phyloP scores from a whole-genome alignment of 2,888 invertebrate genomes.

The Calliopum simillimum region DNA sequence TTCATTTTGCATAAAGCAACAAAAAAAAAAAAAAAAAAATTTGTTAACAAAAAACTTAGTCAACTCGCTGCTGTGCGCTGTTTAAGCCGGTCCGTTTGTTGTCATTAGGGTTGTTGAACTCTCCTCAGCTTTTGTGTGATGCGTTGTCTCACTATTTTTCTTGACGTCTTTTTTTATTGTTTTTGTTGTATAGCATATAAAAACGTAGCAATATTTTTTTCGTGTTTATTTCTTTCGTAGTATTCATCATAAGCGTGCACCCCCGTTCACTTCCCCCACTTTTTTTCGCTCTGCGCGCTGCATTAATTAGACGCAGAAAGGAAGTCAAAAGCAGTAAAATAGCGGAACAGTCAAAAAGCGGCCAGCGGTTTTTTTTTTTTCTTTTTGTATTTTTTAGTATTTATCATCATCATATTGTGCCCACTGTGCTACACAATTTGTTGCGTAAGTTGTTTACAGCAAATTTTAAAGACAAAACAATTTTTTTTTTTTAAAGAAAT shows the following conservation, averaged over 20 bases:
- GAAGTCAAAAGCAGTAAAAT: background rate
- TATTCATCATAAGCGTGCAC: too few relatives aligned
- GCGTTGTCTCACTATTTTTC: background rate
- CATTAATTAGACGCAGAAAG: background rate
- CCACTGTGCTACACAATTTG: background rate
- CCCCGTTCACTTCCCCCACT: too few relatives aligned
- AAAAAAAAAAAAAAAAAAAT: background rate
- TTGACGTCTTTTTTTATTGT: background rate
- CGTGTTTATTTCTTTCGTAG: background rate
- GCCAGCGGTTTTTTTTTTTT: too few relatives aligned
- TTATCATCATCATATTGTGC: background rate
- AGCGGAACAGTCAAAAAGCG: background rate
- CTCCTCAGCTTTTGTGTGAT: background rate
- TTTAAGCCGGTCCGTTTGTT: background rate
- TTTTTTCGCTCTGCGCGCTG: background rate
- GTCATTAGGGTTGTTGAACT: slow-evolving; percentile 10
- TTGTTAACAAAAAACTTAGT: background rate
- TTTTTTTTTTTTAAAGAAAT: background rate
- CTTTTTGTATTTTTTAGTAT: too few relatives aligned
- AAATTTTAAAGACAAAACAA: background rate
- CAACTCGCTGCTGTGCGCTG: too few relatives aligned
- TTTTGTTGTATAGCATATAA: background rate
- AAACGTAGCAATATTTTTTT: background rate
- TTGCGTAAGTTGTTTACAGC: slow-evolving; percentile 11
- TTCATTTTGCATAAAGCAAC: background rate